These are phyloP conservation scores for Sialis lutaria DNA, from an alignment of 2,888 invertebrate species.

Conservation along the genomic window DNA sequence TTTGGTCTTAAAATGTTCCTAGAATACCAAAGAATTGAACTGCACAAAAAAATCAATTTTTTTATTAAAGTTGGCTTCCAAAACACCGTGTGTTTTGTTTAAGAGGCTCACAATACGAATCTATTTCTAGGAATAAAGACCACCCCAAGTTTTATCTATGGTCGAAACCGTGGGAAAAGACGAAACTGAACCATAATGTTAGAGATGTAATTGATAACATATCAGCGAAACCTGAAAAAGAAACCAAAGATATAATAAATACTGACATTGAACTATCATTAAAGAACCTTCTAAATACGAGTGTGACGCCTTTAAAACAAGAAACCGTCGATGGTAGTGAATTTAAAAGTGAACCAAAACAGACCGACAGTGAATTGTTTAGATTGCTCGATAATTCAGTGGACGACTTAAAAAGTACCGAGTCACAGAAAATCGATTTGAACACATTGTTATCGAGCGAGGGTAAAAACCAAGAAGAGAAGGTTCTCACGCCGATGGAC, in stretches of 20 bases:
- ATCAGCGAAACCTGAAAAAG: background rate
- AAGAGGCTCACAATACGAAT: background rate
- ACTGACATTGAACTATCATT: constrained; percentile 4
- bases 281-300: background rate
- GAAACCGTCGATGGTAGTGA: background rate
- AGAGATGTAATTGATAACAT: constrained; percentile 2
- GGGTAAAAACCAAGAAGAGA: background rate
- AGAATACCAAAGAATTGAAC: too few species aligned
- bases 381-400: constrained; percentile 5
- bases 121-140: constrained; percentile 43
- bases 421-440: constrained; percentile 14
- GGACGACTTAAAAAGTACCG: constrained; percentile 7
- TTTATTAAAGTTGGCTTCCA: too few species aligned
- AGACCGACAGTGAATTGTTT: constrained; percentile 1
- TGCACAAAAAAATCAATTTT: too few species aligned
- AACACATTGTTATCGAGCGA: constrained; percentile 13
- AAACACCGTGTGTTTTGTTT: too few species aligned
- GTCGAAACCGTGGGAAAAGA: constrained; percentile 69
- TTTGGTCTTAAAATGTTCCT: too few species aligned
- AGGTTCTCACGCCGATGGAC: background rate
- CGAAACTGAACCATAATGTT: constrained; percentile 13
- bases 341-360: background rate
- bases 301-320: background rate
- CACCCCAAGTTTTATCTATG: constrained; percentile 76
- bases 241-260: background rate